Evolutionary conservation across 2,888 invertebrate species (phyloP).

Genomic region (Ceriagrion tenellum): DNA sequence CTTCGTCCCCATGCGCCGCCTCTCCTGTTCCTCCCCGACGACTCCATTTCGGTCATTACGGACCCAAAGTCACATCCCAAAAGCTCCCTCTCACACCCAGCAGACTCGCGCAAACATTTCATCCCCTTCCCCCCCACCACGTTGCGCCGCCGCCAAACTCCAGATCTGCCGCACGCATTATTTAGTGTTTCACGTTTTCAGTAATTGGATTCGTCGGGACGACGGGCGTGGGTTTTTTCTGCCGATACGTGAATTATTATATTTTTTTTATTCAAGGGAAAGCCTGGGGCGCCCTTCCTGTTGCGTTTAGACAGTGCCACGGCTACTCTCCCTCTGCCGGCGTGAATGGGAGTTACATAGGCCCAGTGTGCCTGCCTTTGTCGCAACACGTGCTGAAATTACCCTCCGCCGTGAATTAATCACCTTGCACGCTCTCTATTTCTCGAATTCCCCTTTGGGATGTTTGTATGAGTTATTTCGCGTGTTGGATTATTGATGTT

Average conservation of each 20-base stretch:
- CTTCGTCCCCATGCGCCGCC: background rate
- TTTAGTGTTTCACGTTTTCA: conserved; percentile 37
- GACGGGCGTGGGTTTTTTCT: background rate
- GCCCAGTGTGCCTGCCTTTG: background rate
- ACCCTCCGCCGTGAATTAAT: background rate
- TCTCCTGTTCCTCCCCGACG: background rate
- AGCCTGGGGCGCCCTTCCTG: background rate
- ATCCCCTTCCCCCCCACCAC: no score
- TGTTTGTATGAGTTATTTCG: background rate
- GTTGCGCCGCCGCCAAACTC: background rate
- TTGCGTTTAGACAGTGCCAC: background rate
- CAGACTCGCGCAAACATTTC: background rate
- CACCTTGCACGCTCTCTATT: background rate
- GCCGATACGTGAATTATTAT: background rate
- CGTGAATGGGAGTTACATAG: background rate
- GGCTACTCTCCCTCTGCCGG: background rate
- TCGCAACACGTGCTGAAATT: conserved; percentile 26
- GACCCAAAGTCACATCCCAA: conserved; percentile 6
- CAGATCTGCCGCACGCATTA: conserved; percentile 18
- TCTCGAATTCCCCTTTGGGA: background rate
- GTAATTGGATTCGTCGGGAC: conserved; percentile 28
- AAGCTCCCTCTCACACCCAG: background rate
- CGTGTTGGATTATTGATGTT: background rate
- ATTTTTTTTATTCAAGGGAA: background rate
- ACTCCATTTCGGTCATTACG: background rate